These are phyloP conservation scores for Neostethus bicornis DNA, from an alignment of 2,797 vertebrate species.

Conservation along the genomic window DNA sequence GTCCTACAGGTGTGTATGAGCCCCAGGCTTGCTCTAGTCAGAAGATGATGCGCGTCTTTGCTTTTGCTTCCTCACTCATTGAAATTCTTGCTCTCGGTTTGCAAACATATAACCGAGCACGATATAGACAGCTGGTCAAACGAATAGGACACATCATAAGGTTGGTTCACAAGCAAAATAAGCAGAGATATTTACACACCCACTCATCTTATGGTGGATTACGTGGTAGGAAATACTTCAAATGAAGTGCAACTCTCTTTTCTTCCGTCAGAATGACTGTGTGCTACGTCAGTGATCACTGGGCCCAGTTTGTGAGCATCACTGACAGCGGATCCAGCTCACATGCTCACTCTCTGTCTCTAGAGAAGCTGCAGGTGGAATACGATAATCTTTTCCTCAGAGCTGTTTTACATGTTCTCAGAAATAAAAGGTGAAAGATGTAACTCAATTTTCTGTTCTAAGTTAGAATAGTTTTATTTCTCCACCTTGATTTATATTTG, in stretches of 20 bases:
- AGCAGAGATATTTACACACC: background rate
- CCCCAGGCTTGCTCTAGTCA: constrained; percentile 90
- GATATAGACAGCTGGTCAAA: constrained; percentile 96
- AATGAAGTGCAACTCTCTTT: background rate
- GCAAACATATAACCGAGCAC: constrained; percentile 94
- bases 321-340: constrained; percentile 67
- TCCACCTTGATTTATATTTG: background rate
- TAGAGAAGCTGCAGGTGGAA: constrained; percentile 93
- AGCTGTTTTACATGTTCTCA: constrained; percentile 91
- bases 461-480: background rate
- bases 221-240: constrained; percentile 3
- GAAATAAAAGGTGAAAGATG: constrained; percentile 89
- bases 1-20: constrained; percentile 84
- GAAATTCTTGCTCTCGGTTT: constrained; percentile 91
- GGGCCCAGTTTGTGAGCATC: constrained; percentile 88
- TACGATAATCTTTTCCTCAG: constrained; percentile 95
- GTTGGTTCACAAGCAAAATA: constrained; percentile 66
- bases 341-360: constrained; percentile 80
- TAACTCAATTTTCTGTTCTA: background rate
- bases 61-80: constrained; percentile 91
- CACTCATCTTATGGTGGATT: background rate
- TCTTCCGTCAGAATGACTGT: constrained; percentile 86
- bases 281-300: constrained; percentile 95
- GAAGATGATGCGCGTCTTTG: constrained; percentile 97
- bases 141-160: constrained; percentile 94